Evolutionary conservation across 1,140 invertebrate genomes (phyloP).

Genomic region (Drosophila punjabiensis): DNA sequence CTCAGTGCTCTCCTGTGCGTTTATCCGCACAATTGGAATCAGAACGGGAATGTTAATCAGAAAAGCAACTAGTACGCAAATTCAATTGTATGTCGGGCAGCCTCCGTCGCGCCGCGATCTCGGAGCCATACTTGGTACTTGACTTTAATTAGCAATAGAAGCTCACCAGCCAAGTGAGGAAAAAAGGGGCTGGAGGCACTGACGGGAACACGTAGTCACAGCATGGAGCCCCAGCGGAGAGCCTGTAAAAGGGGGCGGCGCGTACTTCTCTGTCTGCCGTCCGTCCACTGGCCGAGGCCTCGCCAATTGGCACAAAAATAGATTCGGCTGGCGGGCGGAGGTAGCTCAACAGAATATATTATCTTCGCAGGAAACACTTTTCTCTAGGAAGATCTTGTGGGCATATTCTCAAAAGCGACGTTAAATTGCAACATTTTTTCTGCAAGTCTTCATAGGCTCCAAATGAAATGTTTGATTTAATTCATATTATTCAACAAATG

Average conservation of each 20-base stretch:
- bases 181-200: neutral
- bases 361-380: conserved; percentile 25
- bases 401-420: neutral
- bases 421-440: neutral
- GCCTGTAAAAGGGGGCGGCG: conserved; percentile 61
- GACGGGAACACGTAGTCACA: conserved; percentile 7
- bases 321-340: conserved; percentile 44
- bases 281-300: conserved; percentile 40
- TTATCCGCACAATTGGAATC: conserved; percentile 21
- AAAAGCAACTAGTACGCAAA: conserved; percentile 42
- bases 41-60: conserved; percentile 50
- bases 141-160: conserved; percentile 50
- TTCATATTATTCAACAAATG: neutral
- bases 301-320: conserved; percentile 74
- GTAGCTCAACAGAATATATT: conserved; percentile 15
- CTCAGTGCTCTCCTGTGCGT: neutral
- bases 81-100: conserved; percentile 21
- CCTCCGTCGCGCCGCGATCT: conserved; percentile 5
- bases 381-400: conserved; percentile 1
- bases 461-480: neutral
- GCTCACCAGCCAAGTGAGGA: conserved; percentile 7
- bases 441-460: neutral
- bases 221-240: conserved; percentile 15
- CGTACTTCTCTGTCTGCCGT: conserved; percentile 7
- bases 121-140: conserved; percentile 38